phyloP scores from a whole-genome alignment of 2,113 vertebrate species.

The Thunnus thynnus region DNA sequence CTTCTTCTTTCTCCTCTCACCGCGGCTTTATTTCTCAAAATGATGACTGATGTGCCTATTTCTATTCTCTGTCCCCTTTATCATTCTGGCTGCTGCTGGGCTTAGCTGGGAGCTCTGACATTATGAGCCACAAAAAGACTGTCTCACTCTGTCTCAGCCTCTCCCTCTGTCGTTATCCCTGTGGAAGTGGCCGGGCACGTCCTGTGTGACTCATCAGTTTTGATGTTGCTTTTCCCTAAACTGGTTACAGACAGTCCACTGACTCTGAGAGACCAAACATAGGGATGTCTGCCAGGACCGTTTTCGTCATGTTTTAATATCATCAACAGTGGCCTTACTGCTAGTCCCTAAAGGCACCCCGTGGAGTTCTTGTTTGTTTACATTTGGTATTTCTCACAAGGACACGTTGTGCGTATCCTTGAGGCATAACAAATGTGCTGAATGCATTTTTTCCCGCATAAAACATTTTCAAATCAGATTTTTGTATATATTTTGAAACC shows the following conservation, averaged over 20 bases:
- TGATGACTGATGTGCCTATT: constrained; percentile 35
- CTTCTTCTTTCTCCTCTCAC: constrained; percentile 19
- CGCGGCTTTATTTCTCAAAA: constrained; percentile 20
- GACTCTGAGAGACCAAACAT: neutral
- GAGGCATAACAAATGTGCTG: neutral
- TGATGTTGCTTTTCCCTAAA: constrained; percentile 14
- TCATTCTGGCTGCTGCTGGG: constrained; percentile 32
- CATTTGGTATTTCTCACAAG: neutral
- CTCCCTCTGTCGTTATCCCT: constrained; percentile 1
- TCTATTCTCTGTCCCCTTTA: constrained; percentile 37
- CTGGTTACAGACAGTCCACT: constrained; percentile 30
- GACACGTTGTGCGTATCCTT: neutral
- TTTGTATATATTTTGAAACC: neutral
- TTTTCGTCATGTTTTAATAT: constrained; percentile 7
- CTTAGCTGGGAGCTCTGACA: constrained; percentile 36
- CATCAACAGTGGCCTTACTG: neutral
- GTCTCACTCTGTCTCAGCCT: neutral
- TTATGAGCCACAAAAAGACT: constrained; percentile 29
- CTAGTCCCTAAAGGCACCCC: neutral
- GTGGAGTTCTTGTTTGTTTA: constrained; percentile 3
- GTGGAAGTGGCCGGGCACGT: constrained; percentile 19
- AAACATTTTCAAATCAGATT: neutral
- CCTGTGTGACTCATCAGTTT: constrained; percentile 58
- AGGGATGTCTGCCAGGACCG: neutral
- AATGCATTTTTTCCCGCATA: neutral